Conservation (phyloP, 2,888 invertebrate genomes). For the Ceramica pisi region DNA sequence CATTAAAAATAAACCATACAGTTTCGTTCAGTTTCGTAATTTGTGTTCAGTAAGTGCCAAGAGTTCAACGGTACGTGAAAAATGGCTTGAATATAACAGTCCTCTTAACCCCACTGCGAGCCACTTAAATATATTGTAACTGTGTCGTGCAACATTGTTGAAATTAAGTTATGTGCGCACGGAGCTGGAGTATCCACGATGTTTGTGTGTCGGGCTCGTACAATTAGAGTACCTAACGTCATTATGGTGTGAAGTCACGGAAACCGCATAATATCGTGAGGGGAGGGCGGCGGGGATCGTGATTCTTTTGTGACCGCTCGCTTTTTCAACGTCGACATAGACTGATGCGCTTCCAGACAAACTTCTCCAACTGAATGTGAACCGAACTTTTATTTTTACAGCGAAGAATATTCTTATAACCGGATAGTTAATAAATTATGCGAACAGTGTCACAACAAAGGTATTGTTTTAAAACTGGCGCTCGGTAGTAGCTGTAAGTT, state of each 20-base stretch:
- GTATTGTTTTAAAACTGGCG: constrained; percentile 50
- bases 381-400: constrained; percentile 65
- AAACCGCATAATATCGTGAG: constrained; percentile 72
- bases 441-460: constrained; percentile 55
- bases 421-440: constrained; percentile 52
- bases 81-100: constrained; percentile 41
- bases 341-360: constrained; percentile 75
- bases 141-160: constrained; percentile 46
- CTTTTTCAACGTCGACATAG: constrained; percentile 80
- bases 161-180: constrained; percentile 57
- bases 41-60: constrained; percentile 41
- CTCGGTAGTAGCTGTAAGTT: constrained; percentile 32
- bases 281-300: constrained; percentile 63
- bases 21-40: constrained; percentile 22
- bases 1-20: constrained; percentile 17
- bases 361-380: constrained; percentile 57
- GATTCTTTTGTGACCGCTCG: constrained; percentile 77
- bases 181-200: constrained; percentile 41
- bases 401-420: constrained; percentile 40
- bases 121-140: constrained; percentile 45
- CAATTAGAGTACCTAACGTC: constrained; percentile 70
- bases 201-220: constrained; percentile 62
- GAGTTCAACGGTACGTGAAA: constrained; percentile 31
- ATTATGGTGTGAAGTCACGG: constrained; percentile 72
- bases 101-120: constrained; percentile 15